phyloP scores from a whole-genome alignment of 2,797 vertebrate species.

The Crocidura indochinensis region DNA sequence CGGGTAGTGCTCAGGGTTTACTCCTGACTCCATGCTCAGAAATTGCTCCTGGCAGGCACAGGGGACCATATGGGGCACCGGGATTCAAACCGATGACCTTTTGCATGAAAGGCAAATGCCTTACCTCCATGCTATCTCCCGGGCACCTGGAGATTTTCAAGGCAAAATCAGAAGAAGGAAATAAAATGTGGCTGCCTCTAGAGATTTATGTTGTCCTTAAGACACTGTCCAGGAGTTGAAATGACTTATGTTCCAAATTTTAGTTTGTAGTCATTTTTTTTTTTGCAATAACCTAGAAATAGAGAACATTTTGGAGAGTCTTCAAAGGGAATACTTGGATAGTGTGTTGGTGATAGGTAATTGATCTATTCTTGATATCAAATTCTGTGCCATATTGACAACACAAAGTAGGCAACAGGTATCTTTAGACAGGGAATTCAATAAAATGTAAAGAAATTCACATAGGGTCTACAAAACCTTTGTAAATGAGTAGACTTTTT shows the following conservation, averaged over 20 bases:
- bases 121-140: no score
- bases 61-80: no score
- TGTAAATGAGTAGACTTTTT: slow-evolving; percentile 58
- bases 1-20: no score
- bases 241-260: slow-evolving; percentile 53
- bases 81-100: no score
- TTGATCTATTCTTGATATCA: background rate
- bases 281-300: slow-evolving; percentile 17
- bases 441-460: slow-evolving; percentile 31
- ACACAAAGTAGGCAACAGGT: background rate
- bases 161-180: slow-evolving; percentile 81
- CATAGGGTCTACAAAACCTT: slow-evolving; percentile 44
- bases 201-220: slow-evolving; percentile 64
- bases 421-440: slow-evolving; percentile 63
- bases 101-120: no score
- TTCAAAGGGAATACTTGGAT: slow-evolving; percentile 51
- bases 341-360: slow-evolving; percentile 13
- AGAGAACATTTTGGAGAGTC: slow-evolving; percentile 56
- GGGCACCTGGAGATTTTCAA: slow-evolving; percentile 81
- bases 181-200: slow-evolving; percentile 64
- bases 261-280: slow-evolving; percentile 43
- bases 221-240: slow-evolving; percentile 65
- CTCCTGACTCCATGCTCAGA: no score
- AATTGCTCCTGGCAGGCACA: no score
- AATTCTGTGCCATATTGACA: slow-evolving; percentile 5